These are phyloP conservation scores for Symphodus melops DNA, from an alignment of 2,113 vertebrate genomes.

Conservation along the genomic window DNA sequence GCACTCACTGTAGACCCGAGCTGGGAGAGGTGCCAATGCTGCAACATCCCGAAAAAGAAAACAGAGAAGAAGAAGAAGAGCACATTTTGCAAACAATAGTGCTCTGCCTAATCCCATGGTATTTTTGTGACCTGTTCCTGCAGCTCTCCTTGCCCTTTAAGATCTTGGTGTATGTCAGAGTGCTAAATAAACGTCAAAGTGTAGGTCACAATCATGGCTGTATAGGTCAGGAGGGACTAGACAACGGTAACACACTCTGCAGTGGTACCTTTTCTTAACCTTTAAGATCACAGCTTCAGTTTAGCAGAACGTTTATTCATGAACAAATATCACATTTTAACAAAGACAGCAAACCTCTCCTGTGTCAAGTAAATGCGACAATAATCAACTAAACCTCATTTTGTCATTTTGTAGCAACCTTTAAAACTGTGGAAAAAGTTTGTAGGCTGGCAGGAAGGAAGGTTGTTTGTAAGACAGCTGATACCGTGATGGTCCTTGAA, in stretches of 20 bases:
- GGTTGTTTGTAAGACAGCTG: neutral
- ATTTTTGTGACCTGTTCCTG: neutral
- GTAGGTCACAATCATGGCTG: neutral
- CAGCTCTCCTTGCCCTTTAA: slow-evolving; percentile 47
- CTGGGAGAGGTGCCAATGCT: slow-evolving; percentile 47
- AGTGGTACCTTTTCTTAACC: neutral
- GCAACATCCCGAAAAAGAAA: slow-evolving; percentile 7
- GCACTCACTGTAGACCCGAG: slow-evolving; percentile 3
- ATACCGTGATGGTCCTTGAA: slow-evolving; percentile 10
- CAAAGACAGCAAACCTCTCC: too few species aligned
- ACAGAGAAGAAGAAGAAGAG: slow-evolving; percentile 5
- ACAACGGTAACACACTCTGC: neutral
- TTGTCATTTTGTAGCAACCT: slow-evolving; percentile 1
- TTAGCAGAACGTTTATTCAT: neutral
- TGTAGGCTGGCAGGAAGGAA: too few species aligned
- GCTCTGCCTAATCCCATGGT: neutral
- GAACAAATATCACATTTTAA: too few species aligned
- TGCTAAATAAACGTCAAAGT: slow-evolving; percentile 14
- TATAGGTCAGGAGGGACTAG: neutral
- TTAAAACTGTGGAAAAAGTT: neutral
- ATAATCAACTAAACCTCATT: slow-evolving; percentile 14
- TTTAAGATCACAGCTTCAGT: neutral
- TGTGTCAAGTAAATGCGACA: too few species aligned
- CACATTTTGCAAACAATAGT: slow-evolving; percentile 17
- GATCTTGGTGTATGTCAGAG: slow-evolving; percentile 5